phyloP scores from a whole-genome alignment of 2,888 invertebrate genomes.

The Euphydryas editha region DNA sequence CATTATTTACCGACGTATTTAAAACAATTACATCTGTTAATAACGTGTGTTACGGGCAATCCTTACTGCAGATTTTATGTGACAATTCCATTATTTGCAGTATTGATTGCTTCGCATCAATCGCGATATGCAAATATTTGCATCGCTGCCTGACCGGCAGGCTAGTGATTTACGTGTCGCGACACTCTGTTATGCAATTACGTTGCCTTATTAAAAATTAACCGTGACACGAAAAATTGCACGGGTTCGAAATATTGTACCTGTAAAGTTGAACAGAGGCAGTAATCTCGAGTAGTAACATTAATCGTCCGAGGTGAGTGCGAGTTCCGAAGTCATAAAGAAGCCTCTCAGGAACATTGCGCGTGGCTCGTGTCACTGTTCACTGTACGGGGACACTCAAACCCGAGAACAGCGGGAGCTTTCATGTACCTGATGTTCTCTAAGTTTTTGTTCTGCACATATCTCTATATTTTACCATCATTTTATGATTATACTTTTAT shows the following conservation, averaged over 20 bases:
- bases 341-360: constrained; percentile 37
- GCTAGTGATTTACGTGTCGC: constrained; percentile 73
- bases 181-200: constrained; percentile 77
- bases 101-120: constrained; percentile 82
- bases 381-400: constrained; percentile 50
- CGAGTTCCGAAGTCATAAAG: constrained; percentile 38
- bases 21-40: constrained; percentile 51
- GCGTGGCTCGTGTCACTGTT: constrained; percentile 44
- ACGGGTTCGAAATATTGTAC: constrained; percentile 25
- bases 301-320: constrained; percentile 35
- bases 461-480: not conserved
- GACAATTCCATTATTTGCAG: constrained; percentile 80
- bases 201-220: constrained; percentile 79
- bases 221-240: constrained; percentile 46
- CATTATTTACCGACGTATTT: constrained; percentile 38
- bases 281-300: constrained; percentile 35
- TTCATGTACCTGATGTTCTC: not conserved
- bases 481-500: not conserved
- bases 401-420: constrained; percentile 52
- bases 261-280: constrained; percentile 29
- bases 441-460: not conserved
- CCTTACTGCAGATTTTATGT: constrained; percentile 72
- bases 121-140: constrained; percentile 83
- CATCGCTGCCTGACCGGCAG: constrained; percentile 66
- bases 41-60: constrained; percentile 55